Percentiles rank a stretch among this genome's conserved stretches.
Conservation (phyloP, 2,797 vertebrate species). For the Hipposideros larvatus region DNA sequence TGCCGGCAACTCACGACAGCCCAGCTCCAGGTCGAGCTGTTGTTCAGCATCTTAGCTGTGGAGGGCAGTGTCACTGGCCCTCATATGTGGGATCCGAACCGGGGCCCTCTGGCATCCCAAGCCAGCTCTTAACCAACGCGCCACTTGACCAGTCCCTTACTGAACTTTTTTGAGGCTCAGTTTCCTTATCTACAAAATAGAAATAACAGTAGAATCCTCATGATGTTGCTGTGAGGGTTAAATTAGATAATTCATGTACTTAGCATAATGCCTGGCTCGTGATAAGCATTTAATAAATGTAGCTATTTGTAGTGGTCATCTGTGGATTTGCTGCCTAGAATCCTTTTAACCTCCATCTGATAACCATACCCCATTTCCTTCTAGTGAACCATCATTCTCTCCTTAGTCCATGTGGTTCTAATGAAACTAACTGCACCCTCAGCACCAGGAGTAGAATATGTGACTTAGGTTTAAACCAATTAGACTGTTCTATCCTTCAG, state of each 20-base stretch:
- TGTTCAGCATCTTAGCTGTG: too few species aligned
- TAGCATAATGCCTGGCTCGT: neutral
- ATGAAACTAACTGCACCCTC: neutral
- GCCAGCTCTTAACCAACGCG: neutral
- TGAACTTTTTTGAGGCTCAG: constrained; percentile 40
- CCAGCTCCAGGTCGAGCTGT: too few species aligned
- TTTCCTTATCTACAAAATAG: constrained; percentile 49
- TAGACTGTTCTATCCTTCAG: neutral
- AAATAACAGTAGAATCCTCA: neutral
- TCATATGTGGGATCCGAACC: too few species aligned
- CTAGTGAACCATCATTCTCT: neutral
- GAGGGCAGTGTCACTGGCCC: too few species aligned
- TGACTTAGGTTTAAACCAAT: constrained; percentile 51
- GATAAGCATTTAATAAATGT: constrained; percentile 10
- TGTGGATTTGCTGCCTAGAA: neutral
- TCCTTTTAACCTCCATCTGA: neutral
- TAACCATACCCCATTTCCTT: neutral
- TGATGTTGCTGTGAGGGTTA: neutral
- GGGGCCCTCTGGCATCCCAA: too few species aligned
- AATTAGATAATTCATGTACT: constrained; percentile 4
- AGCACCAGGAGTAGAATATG: neutral
- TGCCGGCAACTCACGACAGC: too few species aligned
- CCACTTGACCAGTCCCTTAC: neutral
- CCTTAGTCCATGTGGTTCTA: neutral
- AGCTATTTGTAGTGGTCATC: constrained; percentile 37